Percentiles rank a stretch among this genome's conserved stretches.
These are phyloP conservation scores for Sturmia bella DNA, from an alignment of 2,888 invertebrate genomes.

Conservation along the genomic window DNA sequence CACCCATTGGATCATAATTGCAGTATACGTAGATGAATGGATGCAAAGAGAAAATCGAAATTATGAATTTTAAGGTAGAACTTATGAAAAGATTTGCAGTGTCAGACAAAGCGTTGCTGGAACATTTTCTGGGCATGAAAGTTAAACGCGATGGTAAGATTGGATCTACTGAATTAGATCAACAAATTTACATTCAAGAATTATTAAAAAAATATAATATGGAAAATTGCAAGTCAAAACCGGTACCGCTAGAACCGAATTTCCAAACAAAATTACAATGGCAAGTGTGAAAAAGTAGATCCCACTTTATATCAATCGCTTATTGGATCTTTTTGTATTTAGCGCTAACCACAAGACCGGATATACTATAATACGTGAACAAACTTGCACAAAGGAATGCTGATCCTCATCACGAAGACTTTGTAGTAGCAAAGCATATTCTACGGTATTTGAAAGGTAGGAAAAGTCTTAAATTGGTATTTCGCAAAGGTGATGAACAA, in stretches of 20 bases:
- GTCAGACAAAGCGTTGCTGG: not conserved
- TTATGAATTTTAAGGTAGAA: not conserved
- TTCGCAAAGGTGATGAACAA: no score
- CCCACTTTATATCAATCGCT: not conserved
- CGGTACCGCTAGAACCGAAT: slow-evolving; percentile 7
- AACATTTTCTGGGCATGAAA: not conserved
- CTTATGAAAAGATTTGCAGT: not conserved
- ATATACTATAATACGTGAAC: not conserved
- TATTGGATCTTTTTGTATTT: no score
- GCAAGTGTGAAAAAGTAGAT: slow-evolving; percentile 7
- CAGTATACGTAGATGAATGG: slow-evolving; percentile 14
- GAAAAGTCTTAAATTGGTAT: no score
- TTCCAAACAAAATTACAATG: not conserved
- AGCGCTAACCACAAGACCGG: no score
- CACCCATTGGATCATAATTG: not conserved
- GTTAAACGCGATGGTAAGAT: not conserved
- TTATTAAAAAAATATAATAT: not conserved
- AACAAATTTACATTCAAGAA: not conserved
- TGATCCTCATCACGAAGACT: not conserved
- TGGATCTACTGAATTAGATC: no score
- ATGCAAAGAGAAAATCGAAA: not conserved
- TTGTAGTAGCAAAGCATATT: not conserved
- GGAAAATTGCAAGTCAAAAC: slow-evolving; percentile 15
- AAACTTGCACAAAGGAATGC: slow-evolving; percentile 14
- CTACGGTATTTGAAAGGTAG: not conserved